Percentiles rank a stretch among this genome's conserved stretches.
Conservation (phyloP, 92 coral and sea anemone genomes). For the Porites evermanni region DNA sequence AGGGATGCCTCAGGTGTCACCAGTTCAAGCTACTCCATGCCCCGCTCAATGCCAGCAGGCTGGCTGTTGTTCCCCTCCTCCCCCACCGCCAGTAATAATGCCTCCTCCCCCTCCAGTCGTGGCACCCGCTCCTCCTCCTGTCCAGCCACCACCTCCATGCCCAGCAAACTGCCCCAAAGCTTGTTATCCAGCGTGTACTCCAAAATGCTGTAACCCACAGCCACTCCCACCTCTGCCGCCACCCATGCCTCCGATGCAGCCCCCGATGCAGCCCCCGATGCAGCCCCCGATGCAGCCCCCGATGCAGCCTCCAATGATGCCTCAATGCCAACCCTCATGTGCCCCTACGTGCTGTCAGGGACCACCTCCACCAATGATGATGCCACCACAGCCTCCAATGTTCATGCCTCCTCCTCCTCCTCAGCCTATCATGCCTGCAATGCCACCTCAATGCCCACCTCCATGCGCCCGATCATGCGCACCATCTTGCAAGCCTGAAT, state of each 20-base stretch:
- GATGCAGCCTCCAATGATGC: not conserved
- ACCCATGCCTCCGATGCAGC: slow-evolving; percentile 68
- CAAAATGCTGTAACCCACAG: slow-evolving; percentile 80
- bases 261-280: slow-evolving; percentile 17
- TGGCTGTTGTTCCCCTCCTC: slow-evolving; percentile 80
- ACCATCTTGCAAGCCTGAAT: slow-evolving; percentile 85
- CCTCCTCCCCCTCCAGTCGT: slow-evolving; percentile 46
- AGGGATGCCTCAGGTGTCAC: slow-evolving; percentile 57
- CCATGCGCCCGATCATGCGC: slow-evolving; percentile 94
- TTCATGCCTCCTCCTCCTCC: slow-evolving; percentile 51
- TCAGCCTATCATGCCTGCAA: slow-evolving; percentile 57
- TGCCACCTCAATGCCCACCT: slow-evolving; percentile 79
- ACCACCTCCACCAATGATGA: slow-evolving; percentile 62
- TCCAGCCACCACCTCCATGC: slow-evolving; percentile 86
- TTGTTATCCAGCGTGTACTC: slow-evolving; percentile 90
- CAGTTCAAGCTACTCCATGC: slow-evolving; percentile 69
- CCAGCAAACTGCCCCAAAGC: slow-evolving; percentile 89
- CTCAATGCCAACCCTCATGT: slow-evolving; percentile 83
- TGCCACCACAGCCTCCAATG: slow-evolving; percentile 64
- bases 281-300: not conserved
- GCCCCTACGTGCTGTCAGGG: slow-evolving; percentile 88
- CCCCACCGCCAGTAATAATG: slow-evolving; percentile 46
- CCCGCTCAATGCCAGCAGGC: slow-evolving; percentile 83
- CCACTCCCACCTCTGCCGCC: slow-evolving; percentile 70
- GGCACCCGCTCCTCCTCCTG: slow-evolving; percentile 33